phyloP scores from a whole-genome alignment of 2,888 invertebrate species.

The Drosophila anceps region DNA sequence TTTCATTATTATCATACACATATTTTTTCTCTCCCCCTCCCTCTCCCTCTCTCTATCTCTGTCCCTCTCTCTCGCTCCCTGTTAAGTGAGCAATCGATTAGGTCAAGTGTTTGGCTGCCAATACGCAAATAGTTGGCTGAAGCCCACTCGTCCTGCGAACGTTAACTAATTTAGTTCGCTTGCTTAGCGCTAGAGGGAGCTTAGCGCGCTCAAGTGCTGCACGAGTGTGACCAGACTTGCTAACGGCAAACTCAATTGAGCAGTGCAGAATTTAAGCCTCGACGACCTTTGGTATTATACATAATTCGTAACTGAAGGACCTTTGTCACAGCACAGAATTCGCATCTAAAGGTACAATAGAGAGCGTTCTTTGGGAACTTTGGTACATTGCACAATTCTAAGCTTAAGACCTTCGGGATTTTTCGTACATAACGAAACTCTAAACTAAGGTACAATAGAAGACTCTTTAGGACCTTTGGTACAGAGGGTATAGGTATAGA shows the following conservation, averaged over 20 bases:
- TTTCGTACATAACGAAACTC: too few species aligned
- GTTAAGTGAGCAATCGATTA: neutral
- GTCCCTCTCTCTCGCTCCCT: neutral
- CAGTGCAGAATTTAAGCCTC: neutral
- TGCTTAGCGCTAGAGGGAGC: neutral
- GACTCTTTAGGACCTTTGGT: neutral
- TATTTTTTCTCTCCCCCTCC: neutral
- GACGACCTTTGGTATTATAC: neutral
- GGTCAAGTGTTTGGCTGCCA: constrained; percentile 1
- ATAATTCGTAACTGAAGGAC: neutral
- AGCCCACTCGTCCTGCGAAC: neutral
- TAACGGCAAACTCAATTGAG: neutral
- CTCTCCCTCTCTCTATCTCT: too few species aligned
- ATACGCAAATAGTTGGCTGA: neutral
- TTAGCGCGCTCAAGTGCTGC: neutral
- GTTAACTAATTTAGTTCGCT: constrained; percentile 3
- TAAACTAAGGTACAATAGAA: neutral
- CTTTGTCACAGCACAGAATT: neutral
- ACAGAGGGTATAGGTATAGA: neutral
- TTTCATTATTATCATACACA: neutral
- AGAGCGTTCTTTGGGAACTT: too few species aligned
- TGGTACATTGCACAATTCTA: too few species aligned
- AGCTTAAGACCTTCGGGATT: too few species aligned
- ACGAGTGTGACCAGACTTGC: neutral
- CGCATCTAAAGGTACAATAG: too few species aligned